Base-by-base conservation (phyloP, 2,888 invertebrate species). In the Plagodis pulveraria region DNA sequence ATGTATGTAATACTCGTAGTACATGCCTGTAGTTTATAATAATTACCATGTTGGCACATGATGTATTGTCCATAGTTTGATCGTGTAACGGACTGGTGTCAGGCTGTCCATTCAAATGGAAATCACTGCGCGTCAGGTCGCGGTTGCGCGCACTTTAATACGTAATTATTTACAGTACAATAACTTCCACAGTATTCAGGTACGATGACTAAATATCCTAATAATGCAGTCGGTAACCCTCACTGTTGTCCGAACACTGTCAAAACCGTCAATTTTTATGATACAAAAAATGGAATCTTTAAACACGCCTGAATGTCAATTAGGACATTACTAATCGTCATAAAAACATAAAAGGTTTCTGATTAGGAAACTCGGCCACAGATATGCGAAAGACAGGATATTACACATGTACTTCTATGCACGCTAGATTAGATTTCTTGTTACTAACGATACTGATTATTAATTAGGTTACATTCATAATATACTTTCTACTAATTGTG, bases 11-110 rank as follows among this genome's bases (percentile, higher is more conserved):
- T 52, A 42, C 22, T 22, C 22, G 22, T 22, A 22, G 22, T 22
- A 22, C 22, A 22, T 22, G 22, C 1, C 22, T 46, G 38, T 49
- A 52, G 47, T 50, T 57, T 34, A 55, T 62, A 57, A 55, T 60
- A 52, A 62, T 53, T 41, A 58, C 51, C 45, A 49, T 58, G 62
- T 62, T 59, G 58, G 58, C 56, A 62, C 60, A 63, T 41, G 56
- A 63, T 63, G 48, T 22, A 22, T 22, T 22, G 57, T 46, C 48
- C 62, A 58, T 52, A 55, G 40, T 60, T 65, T 76, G 79, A 78
- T 78, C 79, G 71, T 72, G 70, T 87, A 89, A 87, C 86, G 87
- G 88, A 65, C 66, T 65, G 55, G 69, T 78, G 83, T 81, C 82
- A 80, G 69, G 63, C 69, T 78, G 84, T 81, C 83, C 69, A 70